Conservation (phyloP, 64 coral and sea anemone genomes). For the Montipora efflorescens region DNA sequence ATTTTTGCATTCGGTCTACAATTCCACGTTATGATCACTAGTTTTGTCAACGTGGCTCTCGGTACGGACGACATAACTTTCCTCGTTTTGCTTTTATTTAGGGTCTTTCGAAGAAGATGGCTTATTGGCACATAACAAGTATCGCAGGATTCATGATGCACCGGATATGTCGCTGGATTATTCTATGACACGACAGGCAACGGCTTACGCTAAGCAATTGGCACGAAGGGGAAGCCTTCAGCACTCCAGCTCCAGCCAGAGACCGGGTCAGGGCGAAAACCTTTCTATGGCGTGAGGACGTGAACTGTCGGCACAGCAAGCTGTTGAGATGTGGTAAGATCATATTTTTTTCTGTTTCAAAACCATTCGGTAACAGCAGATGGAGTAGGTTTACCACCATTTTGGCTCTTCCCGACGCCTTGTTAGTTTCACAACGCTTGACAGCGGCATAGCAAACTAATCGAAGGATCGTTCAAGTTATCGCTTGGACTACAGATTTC, state of each 20-base stretch:
- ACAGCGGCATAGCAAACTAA: too few relatives aligned
- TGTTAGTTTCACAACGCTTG: too few relatives aligned
- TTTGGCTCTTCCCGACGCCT: too few relatives aligned
- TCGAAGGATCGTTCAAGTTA: too few relatives aligned
- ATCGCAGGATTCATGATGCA: conserved; percentile 55
- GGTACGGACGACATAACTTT: too few relatives aligned
- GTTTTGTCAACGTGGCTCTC: too few relatives aligned
- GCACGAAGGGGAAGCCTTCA: conserved; percentile 52
- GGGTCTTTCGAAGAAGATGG: conserved; percentile 50
- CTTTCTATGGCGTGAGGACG: conserved; percentile 51
- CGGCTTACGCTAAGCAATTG: conserved; percentile 39
- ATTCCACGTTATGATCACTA: too few relatives aligned
- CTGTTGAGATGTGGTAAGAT: conserved; percentile 74
- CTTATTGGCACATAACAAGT: conserved; percentile 53
- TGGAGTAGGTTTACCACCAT: too few relatives aligned
- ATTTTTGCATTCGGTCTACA: too few relatives aligned
- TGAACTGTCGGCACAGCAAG: conserved; percentile 9
- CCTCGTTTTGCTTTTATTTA: background rate
- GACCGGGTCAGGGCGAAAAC: conserved; percentile 72
- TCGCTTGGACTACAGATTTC: too few relatives aligned
- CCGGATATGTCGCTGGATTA: conserved; percentile 39
- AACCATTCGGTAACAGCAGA: background rate
- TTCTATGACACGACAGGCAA: conserved; percentile 39
- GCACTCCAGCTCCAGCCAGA: conserved; percentile 69
- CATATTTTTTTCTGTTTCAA: too few relatives aligned